These are phyloP conservation scores for Nautilus pompilius DNA, from an alignment of 1,140 invertebrate species.

Conservation along the genomic window DNA sequence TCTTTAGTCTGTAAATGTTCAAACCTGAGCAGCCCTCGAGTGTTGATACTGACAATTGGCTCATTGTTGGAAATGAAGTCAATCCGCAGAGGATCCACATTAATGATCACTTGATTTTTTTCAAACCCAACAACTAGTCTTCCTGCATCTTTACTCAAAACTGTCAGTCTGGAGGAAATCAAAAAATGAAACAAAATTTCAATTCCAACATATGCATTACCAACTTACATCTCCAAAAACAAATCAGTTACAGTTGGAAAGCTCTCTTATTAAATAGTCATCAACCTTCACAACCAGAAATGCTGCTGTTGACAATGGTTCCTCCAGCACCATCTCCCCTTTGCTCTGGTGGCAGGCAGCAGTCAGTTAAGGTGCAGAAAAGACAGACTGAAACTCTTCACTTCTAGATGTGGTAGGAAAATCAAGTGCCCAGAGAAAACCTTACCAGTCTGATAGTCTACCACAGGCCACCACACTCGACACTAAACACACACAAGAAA, in stretches of 20 bases:
- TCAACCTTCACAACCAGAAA: background rate
- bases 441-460: no score
- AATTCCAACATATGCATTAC: background rate
- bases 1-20: conserved; percentile 70
- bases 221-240: background rate
- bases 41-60: conserved; percentile 80
- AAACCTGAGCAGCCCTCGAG: conserved; percentile 83
- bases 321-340: background rate
- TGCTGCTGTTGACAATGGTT: background rate
- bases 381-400: no score
- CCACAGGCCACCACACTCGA: no score
- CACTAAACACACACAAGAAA: no score
- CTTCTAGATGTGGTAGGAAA: no score
- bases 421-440: no score
- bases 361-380: no score
- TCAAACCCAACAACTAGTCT: conserved; percentile 34
- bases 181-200: background rate
- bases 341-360: background rate
- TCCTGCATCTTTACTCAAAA: conserved; percentile 25
- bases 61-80: conserved; percentile 76
- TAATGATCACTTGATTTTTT: conserved; percentile 70
- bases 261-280: background rate
- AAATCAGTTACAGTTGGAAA: conserved; percentile 1
- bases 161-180: conserved; percentile 24
- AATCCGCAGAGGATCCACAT: conserved; percentile 75